Evolutionary conservation across 2,797 vertebrate genomes (phyloP), one percentile per base, ranked within the genome.

Genomic region (Petrocephalus sullivani): DNA sequence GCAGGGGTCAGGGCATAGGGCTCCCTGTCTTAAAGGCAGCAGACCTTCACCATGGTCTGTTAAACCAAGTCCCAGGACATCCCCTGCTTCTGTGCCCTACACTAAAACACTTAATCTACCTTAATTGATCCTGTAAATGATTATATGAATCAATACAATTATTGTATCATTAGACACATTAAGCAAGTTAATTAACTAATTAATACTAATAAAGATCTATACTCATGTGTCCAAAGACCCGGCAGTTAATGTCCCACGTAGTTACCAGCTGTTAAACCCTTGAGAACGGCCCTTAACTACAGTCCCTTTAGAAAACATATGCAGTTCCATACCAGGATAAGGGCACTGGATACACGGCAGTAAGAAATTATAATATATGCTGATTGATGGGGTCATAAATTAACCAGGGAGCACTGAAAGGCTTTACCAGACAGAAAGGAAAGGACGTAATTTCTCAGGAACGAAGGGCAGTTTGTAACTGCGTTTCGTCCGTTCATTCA

Each of bases 371-470:
- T 78, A 41, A 78, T 78, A 49, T 16, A 16, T 78, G 71, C 8
- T 78, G 71, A 78, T 78, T 78, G 71, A 78, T 78, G 14, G 41
- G 71, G 71, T 78, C 37, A 78, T 78, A 78, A 78, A 78, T 78
- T 49, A 41, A 78, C 37, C 19, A 10, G 71, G 37, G 37, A 78
- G 16, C 41, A 3, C 19, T 46, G 37, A 46, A 78, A 46, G 33
- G 37, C 37, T 46, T 78, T 78, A 78, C 16, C 37, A 78, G 71
- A 41, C 19, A 78, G 7, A 46, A 78, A 19, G 33, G 67, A 16
- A 37, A 16, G 12, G 12, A 37, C 37, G 37, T 19, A 16, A 78
- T 78, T 78, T 78, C 37, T 78, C 71, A 46, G 71, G 33, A 78
- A 78, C 4, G 14, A 41, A 46, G 71, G 19, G 71, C 33, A 46